These are phyloP conservation scores for Tichodroma muraria DNA, from an alignment of 2,113 vertebrate genomes.

Conservation along the genomic window DNA sequence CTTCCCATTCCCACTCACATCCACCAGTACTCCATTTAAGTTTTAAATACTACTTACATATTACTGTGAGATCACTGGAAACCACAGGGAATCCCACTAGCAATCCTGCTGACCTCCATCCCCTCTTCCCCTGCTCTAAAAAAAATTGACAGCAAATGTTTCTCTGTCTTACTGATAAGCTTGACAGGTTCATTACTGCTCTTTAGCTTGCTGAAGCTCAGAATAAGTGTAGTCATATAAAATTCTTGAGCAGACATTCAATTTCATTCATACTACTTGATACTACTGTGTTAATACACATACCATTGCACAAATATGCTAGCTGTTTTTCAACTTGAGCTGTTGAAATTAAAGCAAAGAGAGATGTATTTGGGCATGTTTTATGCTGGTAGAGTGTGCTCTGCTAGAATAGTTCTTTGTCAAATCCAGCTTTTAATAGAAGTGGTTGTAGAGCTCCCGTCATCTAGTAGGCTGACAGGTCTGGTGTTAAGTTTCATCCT, in stretches of 20 bases:
- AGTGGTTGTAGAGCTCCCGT: not conserved
- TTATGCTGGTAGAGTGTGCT: not conserved
- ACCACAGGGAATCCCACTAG: not conserved
- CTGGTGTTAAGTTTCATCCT: constrained; percentile 42
- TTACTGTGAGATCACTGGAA: not conserved
- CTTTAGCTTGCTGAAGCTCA: not conserved
- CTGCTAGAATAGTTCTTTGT: not conserved
- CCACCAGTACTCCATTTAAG: not conserved
- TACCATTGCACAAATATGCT: not conserved
- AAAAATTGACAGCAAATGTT: not conserved
- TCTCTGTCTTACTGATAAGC: not conserved
- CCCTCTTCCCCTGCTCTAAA: not conserved
- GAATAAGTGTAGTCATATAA: not conserved
- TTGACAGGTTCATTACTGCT: not conserved
- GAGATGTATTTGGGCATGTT: not conserved
- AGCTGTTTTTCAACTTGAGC: not conserved
- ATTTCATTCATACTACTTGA: not conserved
- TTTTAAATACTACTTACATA: not conserved
- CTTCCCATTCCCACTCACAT: not conserved
- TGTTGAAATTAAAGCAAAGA: not conserved
- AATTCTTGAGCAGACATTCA: not conserved
- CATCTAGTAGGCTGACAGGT: not conserved
- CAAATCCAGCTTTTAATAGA: constrained; percentile 37
- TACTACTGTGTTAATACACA: not conserved
- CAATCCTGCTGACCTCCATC: not conserved